Percentiles rank a stretch among this genome's conserved stretches.
phyloP scores from a whole-genome alignment of 2,113 vertebrate genomes.

The Pampusana beccarii region DNA sequence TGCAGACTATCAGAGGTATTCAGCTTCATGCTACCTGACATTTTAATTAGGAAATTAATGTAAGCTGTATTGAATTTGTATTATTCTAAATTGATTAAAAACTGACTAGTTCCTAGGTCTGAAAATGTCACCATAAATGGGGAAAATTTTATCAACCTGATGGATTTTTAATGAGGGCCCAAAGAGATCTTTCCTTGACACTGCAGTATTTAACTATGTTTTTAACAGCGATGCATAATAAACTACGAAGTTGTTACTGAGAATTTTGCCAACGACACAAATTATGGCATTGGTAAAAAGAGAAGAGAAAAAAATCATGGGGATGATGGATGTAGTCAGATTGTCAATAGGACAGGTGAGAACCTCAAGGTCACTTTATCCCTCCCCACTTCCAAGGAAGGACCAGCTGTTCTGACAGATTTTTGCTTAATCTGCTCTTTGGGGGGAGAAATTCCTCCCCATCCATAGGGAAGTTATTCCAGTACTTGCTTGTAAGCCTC shows the following conservation, averaged over 20 bases:
- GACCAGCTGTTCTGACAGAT: neutral
- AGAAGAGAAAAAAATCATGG: neutral
- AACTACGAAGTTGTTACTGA: neutral
- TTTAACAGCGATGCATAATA: neutral
- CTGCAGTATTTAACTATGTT: neutral
- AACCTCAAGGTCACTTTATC: neutral
- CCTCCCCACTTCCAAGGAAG: neutral
- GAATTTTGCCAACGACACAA: neutral
- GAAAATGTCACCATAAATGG: conserved; percentile 37
- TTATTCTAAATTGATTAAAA: conserved; percentile 55
- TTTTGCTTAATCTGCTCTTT: neutral
- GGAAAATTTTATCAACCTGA: neutral
- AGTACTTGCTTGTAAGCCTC: neutral
- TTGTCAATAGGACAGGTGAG: neutral
- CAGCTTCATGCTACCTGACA: conserved; percentile 10
- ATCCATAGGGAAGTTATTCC: neutral
- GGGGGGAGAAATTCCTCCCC: neutral
- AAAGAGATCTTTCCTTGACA: neutral
- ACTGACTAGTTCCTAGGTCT: conserved; percentile 19
- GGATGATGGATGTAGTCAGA: neutral
- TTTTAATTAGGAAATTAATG: conserved; percentile 50
- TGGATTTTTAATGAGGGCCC: conserved; percentile 14
- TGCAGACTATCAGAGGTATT: conserved; percentile 18
- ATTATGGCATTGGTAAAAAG: neutral
- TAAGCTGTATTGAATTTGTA: conserved; percentile 21